Conservation (phyloP, 2,797 vertebrate genomes). For the Lacerta agilis region DNA sequence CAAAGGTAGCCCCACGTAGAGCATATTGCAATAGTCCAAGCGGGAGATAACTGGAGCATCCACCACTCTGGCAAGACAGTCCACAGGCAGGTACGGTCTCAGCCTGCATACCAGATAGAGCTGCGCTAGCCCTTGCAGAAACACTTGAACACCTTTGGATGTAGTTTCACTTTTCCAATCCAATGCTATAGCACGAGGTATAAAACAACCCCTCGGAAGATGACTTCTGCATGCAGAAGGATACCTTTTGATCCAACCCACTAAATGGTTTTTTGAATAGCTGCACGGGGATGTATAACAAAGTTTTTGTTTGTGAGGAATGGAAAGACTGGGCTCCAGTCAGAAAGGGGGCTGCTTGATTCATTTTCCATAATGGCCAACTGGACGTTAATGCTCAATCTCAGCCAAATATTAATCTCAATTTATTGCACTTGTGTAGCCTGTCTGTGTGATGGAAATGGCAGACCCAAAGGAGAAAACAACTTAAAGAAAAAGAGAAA, state of each 20-base stretch:
- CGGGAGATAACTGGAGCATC: too few relatives aligned
- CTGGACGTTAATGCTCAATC: not conserved
- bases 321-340: not conserved
- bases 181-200: not conserved
- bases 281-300: not conserved
- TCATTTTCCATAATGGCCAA: slow-evolving; percentile 29
- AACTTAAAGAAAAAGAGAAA: not conserved
- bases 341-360: slow-evolving; percentile 12
- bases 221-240: not conserved
- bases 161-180: not conserved
- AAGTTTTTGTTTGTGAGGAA: slow-evolving; percentile 18
- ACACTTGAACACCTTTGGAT: not conserved
- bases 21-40: too few relatives aligned
- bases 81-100: too few relatives aligned
- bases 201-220: not conserved
- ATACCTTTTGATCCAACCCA: not conserved
- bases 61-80: too few relatives aligned
- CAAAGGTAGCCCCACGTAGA: too few relatives aligned
- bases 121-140: not conserved
- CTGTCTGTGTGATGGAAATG: slow-evolving; percentile 26
- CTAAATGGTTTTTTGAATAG: not conserved
- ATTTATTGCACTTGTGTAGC: slow-evolving; percentile 23
- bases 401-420: slow-evolving; percentile 24
- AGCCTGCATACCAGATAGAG: too few relatives aligned
- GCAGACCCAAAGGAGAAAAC: slow-evolving; percentile 1